Evolutionary conservation across 2,113 vertebrate species (phyloP).

Genomic region (Sardina pilchardus): DNA sequence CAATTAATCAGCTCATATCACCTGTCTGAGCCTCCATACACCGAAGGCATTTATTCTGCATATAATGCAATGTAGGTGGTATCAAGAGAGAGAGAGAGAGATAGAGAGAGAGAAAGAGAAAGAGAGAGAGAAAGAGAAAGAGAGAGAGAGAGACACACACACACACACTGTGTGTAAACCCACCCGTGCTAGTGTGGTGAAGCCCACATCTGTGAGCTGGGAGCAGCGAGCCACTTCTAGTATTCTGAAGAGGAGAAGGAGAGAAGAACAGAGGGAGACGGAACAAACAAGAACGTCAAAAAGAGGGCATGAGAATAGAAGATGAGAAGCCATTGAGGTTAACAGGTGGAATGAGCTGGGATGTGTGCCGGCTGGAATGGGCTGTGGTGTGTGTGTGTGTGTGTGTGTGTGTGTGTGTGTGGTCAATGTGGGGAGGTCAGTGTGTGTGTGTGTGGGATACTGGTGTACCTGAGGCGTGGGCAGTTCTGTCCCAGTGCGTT

Average conservation of each 20-base stretch:
- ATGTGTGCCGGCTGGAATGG: background rate
- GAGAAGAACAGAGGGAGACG: slow-evolving; percentile 40
- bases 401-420: background rate
- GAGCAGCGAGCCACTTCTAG: slow-evolving; percentile 97
- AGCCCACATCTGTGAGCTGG: slow-evolving; percentile 95
- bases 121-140: background rate
- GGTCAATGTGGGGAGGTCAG: too few relatives aligned
- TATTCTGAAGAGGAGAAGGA: slow-evolving; percentile 77
- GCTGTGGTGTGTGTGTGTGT: background rate
- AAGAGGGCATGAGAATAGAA: background rate
- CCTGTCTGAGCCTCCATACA: background rate
- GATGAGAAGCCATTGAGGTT: background rate
- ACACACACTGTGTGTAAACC: slow-evolving; percentile 58
- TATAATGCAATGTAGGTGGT: background rate
- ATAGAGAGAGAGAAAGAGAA: background rate
- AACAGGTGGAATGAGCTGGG: slow-evolving; percentile 1
- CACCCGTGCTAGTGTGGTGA: slow-evolving; percentile 94
- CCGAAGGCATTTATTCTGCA: background rate
- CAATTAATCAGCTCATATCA: background rate
- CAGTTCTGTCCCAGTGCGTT: slow-evolving; percentile 97
- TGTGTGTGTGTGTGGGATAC: slow-evolving; percentile 20
- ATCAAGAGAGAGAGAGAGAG: background rate
- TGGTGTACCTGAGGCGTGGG: slow-evolving; percentile 84
- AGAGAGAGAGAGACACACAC: slow-evolving; percentile 7
- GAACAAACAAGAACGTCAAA: background rate